Conservation (phyloP, 2,888 invertebrate species). For the Eristalinus sepulchralis region DNA sequence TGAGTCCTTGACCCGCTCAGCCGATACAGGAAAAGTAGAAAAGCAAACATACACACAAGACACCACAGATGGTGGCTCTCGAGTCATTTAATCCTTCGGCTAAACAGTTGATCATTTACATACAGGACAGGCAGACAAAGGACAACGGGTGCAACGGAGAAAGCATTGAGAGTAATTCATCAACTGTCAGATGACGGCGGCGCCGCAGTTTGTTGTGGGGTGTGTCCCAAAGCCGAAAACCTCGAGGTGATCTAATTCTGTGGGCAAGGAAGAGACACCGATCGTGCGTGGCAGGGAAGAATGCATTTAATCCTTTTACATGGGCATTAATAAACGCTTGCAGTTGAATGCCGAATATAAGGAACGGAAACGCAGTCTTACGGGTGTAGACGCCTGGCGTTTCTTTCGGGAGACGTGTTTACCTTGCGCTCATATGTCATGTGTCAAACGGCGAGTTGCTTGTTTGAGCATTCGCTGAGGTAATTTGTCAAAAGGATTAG, state of each 20-base stretch:
- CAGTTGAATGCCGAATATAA: not conserved
- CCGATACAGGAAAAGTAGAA: conserved; percentile 26
- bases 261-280: conserved; percentile 33
- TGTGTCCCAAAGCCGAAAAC: conserved; percentile 40
- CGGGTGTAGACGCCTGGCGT: not conserved
- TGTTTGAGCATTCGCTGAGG: conserved; percentile 60
- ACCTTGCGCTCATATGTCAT: conserved; percentile 32
- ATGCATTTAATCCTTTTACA: conserved; percentile 59
- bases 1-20: conserved; percentile 55
- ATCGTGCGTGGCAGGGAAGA: not conserved
- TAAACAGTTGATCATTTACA: conserved; percentile 64
- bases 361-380: not conserved
- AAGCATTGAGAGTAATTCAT: conserved; percentile 51
- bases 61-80: conserved; percentile 56
- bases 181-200: conserved; percentile 53
- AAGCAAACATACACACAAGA: conserved; percentile 45
- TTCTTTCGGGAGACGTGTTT: not conserved
- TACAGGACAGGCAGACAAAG: conserved; percentile 16
- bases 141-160: not conserved
- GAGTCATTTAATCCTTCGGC: conserved; percentile 63
- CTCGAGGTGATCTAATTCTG: conserved; percentile 69
- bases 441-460: conserved; percentile 29
- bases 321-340: conserved; percentile 44
- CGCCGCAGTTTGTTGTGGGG: not conserved
- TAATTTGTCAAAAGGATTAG: conserved; percentile 60